phyloP scores from a whole-genome alignment of 64 coral and sea anemone species.

The Dendrophyllia cribrosa region DNA sequence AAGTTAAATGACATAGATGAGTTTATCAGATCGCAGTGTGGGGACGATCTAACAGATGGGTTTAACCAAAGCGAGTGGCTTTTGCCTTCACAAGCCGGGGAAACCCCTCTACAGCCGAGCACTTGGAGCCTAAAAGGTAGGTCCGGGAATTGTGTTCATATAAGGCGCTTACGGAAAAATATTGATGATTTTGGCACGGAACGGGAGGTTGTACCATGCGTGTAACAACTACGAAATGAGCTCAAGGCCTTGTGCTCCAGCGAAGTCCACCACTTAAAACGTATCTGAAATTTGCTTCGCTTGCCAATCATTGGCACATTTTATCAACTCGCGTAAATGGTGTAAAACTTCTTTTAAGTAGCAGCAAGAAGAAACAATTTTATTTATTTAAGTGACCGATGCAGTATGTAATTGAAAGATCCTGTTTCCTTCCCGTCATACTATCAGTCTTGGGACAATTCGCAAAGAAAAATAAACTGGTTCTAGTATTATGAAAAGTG shows the following conservation, averaged over 20 bases:
- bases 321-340: no score
- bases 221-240: neutral
- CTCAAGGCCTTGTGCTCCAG: neutral
- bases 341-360: no score
- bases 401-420: constrained; percentile 5
- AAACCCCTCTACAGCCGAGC: constrained; percentile 22
- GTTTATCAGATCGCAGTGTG: constrained; percentile 31
- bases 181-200: neutral
- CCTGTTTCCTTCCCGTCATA: constrained; percentile 25
- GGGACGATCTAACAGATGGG: constrained; percentile 29
- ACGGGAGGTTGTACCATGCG: neutral
- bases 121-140: constrained; percentile 26
- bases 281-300: neutral
- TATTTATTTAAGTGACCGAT: neutral
- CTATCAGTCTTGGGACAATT: neutral
- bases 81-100: constrained; percentile 53
- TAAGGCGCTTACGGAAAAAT: neutral
- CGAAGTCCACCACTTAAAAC: neutral
- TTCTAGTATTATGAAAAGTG: neutral
- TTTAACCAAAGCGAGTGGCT: constrained; percentile 54
- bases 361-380: neutral
- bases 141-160: neutral
- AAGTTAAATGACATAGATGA: constrained; percentile 51
- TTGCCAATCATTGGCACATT: neutral
- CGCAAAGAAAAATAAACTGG: neutral